A percentile compares a stretch with the other conserved stretches of the same genome.
phyloP scores from a whole-genome alignment of 2,113 vertebrate species.

The Clupea harengus region DNA sequence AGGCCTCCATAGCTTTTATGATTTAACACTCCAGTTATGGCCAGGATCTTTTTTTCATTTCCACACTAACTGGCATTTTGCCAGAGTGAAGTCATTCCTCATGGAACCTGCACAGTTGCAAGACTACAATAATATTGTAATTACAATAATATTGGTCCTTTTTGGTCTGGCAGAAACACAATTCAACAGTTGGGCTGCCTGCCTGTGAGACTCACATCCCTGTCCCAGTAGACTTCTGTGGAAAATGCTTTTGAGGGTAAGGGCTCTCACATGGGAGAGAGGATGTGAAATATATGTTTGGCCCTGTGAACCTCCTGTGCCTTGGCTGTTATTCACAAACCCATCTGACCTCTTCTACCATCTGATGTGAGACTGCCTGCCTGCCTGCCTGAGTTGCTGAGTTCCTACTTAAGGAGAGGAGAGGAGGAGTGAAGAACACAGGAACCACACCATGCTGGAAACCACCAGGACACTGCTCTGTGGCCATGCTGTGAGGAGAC shows the following conservation, averaged over 20 bases:
- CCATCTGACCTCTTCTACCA: conserved; percentile 34
- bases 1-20: conserved; percentile 32
- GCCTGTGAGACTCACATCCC: conserved; percentile 32
- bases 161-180: too few relatives aligned
- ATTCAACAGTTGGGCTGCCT: conserved; percentile 34
- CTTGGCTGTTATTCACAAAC: conserved; percentile 25
- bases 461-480: conserved; percentile 40
- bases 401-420: conserved; percentile 29
- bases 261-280: conserved; percentile 31
- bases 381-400: neutral
- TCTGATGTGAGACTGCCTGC: conserved; percentile 24
- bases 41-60: conserved; percentile 39
- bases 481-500: conserved; percentile 57
- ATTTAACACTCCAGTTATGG: conserved; percentile 55
- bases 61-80: conserved; percentile 36
- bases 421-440: neutral
- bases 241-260: conserved; percentile 5
- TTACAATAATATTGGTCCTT: conserved; percentile 20
- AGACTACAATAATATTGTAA: conserved; percentile 53
- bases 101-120: conserved; percentile 50
- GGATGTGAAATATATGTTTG: conserved; percentile 17
- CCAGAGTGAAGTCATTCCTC: conserved; percentile 44
- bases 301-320: conserved; percentile 45
- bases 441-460: conserved; percentile 28
- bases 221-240: conserved; percentile 30